These are phyloP conservation scores for Actenoides lindsayi DNA, from an alignment of 2,113 vertebrate species.

Conservation along the genomic window DNA sequence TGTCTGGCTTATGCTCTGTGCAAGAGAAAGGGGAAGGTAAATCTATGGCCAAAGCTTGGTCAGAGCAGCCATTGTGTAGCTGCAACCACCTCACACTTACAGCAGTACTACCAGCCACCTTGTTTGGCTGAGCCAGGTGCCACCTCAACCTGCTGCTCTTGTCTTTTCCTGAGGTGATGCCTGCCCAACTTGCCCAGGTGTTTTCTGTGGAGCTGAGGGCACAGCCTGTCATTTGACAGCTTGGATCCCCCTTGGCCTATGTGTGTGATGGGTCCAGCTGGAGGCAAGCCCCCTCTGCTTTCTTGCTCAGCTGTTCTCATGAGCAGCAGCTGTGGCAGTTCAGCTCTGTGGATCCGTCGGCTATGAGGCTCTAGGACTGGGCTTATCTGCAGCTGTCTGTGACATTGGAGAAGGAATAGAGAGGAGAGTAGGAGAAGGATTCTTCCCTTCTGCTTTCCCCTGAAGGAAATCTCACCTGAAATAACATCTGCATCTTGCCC, in stretches of 20 bases:
- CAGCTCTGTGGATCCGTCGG: not conserved
- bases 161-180: not conserved
- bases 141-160: not conserved
- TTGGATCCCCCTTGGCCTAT: not conserved
- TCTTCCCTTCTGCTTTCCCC: not conserved
- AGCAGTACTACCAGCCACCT: not conserved
- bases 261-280: not conserved
- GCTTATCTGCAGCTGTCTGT: not conserved
- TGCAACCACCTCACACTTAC: not conserved
- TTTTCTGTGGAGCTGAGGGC: not conserved
- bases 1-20: not conserved
- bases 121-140: not conserved
- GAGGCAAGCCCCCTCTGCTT: not conserved
- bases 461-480: not conserved
- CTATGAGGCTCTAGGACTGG: not conserved
- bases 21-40: not conserved
- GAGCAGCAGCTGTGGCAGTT: not conserved
- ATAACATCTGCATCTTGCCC: not conserved
- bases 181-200: not conserved
- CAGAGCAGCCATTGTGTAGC: not conserved
- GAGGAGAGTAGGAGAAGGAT: not conserved
- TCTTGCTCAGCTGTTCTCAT: not conserved
- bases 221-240: not conserved
- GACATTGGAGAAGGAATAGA: not conserved
- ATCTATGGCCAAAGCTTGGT: not conserved